These are phyloP conservation scores for Mastacembelus armatus DNA, from an alignment of 2,797 vertebrate species.

Conservation along the genomic window DNA sequence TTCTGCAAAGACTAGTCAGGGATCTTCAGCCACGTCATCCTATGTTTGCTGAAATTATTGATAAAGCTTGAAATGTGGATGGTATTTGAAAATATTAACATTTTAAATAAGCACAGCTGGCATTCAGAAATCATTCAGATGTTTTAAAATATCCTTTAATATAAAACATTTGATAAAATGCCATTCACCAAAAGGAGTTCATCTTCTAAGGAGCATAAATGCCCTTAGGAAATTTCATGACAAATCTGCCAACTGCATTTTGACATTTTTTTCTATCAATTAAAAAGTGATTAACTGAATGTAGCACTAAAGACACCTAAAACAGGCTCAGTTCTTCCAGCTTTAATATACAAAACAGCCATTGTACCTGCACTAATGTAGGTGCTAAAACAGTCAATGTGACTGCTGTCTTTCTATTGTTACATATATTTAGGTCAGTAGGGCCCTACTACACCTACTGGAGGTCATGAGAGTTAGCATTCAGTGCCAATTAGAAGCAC, in stretches of 20 bases:
- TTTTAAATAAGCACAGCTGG: not conserved
- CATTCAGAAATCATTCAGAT: not conserved
- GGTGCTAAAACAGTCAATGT: too few relatives aligned
- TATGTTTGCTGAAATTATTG: constrained; percentile 23
- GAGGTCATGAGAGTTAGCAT: too few relatives aligned
- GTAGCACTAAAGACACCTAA: not conserved
- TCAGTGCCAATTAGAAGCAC: too few relatives aligned
- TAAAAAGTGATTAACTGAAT: not conserved
- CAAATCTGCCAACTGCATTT: not conserved
- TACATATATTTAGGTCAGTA: too few relatives aligned
- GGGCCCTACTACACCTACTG: too few relatives aligned
- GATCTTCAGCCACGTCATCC: constrained; percentile 44
- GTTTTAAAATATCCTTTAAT: too few relatives aligned
- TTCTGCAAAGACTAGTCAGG: constrained; percentile 62
- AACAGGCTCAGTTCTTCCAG: too few relatives aligned
- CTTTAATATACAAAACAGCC: too few relatives aligned
- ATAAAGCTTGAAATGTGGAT: constrained; percentile 14
- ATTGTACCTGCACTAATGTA: too few relatives aligned
- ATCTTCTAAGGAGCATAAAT: not conserved
- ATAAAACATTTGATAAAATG: too few relatives aligned
- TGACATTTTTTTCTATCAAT: not conserved
- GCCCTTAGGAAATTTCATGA: not conserved
- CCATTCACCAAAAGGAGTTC: not conserved
- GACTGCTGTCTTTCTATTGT: too few relatives aligned
- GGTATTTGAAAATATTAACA: not conserved